Percentiles rank a stretch among this genome's conserved stretches.
phyloP scores from a whole-genome alignment of 2,888 invertebrate genomes.

The Cosmorhoe ocellata region DNA sequence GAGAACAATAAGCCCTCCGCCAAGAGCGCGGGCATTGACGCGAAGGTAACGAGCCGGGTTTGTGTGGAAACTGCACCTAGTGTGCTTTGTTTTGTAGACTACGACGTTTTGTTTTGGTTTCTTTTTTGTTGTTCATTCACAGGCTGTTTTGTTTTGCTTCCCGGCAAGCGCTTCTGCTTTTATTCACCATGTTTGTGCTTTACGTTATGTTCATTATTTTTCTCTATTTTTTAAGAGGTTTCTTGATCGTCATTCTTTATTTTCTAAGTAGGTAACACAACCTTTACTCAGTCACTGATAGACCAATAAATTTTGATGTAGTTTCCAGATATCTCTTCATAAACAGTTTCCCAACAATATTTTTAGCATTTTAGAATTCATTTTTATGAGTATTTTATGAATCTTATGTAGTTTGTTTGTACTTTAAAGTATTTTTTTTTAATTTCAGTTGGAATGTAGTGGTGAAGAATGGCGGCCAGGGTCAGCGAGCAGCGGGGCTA shows the following conservation, averaged over 20 bases:
- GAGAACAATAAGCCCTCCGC: slow-evolving; percentile 81
- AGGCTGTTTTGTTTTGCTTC: slow-evolving; percentile 44
- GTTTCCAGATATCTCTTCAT: no score
- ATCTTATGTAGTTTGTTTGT: no score
- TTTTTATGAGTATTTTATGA: no score
- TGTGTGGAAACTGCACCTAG: slow-evolving; percentile 34
- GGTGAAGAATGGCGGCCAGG: slow-evolving; percentile 75
- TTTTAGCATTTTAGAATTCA: no score
- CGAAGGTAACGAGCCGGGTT: slow-evolving; percentile 70
- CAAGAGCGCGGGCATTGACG: slow-evolving; percentile 77
- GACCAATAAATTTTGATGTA: no score
- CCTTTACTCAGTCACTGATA: no score
- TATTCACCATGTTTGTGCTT: slow-evolving; percentile 32
- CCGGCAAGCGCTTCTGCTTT: slow-evolving; percentile 44
- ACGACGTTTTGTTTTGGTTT: slow-evolving; percentile 44
- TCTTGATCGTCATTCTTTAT: no score
- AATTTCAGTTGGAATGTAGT: slow-evolving; percentile 68
- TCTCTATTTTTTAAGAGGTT: no score
- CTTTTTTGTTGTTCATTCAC: slow-evolving; percentile 45
- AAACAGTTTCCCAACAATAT: no score
- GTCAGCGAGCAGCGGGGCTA: slow-evolving; percentile 71
- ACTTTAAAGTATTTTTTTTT: background rate
- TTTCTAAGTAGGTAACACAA: no score
- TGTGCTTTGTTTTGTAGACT: slow-evolving; percentile 45
- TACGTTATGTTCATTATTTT: slow-evolving; percentile 34